Conservation (phyloP, 2,797 vertebrate species). For the Phoeniculus purpureus region DNA sequence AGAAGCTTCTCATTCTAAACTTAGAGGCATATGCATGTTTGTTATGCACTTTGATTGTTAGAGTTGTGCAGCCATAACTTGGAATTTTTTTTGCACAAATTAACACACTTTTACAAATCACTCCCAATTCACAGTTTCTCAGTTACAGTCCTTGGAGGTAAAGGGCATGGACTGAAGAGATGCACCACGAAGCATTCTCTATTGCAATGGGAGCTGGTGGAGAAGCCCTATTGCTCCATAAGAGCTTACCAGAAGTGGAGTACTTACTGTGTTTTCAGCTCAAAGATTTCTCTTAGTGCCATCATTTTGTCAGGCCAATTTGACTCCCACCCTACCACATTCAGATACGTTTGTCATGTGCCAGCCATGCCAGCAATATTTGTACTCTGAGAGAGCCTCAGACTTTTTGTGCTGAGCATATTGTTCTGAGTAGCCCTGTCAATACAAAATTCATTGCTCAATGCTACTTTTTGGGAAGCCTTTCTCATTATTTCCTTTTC, state of each 20-base stretch:
- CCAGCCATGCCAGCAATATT: background rate
- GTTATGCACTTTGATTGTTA: background rate
- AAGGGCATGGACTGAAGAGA: background rate
- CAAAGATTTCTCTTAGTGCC: background rate
- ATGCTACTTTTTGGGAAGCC: background rate
- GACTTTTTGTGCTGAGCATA: background rate
- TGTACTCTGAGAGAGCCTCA: background rate
- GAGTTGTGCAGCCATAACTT: background rate
- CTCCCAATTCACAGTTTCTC: background rate
- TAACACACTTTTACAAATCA: background rate
- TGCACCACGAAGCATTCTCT: background rate
- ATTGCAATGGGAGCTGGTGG: background rate
- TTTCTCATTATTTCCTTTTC: background rate
- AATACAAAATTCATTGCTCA: background rate
- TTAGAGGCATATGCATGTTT: rapidly evolving
- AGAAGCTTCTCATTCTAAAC: background rate
- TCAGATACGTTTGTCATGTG: background rate
- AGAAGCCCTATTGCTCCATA: background rate
- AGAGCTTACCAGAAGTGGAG: background rate
- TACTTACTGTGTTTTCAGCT: background rate
- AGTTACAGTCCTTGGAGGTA: background rate
- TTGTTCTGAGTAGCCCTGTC: background rate
- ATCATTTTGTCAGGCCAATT: background rate
- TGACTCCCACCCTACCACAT: background rate
- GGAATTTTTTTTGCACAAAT: background rate